These are phyloP conservation scores for Polydrusus tereticollis DNA, from an alignment of 2,888 invertebrate genomes.

Conservation along the genomic window DNA sequence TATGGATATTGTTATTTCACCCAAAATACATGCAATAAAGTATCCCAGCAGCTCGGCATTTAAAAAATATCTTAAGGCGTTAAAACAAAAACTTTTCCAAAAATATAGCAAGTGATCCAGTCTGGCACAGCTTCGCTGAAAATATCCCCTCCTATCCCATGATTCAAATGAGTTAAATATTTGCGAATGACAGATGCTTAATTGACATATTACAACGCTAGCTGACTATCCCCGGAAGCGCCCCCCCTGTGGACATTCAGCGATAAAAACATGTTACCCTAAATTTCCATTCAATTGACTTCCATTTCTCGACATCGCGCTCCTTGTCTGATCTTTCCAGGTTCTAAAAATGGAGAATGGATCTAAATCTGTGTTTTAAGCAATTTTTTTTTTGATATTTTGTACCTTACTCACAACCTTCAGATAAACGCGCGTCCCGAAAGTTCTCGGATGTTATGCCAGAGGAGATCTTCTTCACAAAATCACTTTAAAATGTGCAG, in stretches of 20 bases:
- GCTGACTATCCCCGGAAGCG: background rate
- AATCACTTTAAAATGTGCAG: no score
- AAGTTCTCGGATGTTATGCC: no score
- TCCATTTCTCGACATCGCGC: constrained; percentile 71
- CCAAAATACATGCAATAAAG: no score
- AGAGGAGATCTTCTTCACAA: no score
- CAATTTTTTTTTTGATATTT: background rate
- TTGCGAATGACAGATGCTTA: constrained; percentile 5
- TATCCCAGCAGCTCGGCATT: no score
- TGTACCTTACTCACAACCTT: background rate
- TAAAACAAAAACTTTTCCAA: no score
- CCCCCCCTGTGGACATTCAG: constrained; percentile 9
- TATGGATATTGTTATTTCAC: no score
- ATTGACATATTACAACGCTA: background rate
- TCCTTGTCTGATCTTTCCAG: constrained; percentile 68
- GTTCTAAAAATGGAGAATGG: constrained; percentile 65
- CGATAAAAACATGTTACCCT: constrained; percentile 70
- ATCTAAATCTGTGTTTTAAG: background rate
- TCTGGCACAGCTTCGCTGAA: no score
- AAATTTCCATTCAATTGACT: constrained; percentile 77
- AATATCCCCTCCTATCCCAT: no score
- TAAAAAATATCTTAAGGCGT: no score
- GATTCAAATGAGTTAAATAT: background rate
- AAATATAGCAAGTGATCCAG: no score
- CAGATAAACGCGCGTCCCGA: no score